Percentiles rank a stretch among this genome's conserved stretches.
Evolutionary conservation across 2,113 vertebrate genomes (phyloP).

Genomic region (Dasyurus viverrinus): DNA sequence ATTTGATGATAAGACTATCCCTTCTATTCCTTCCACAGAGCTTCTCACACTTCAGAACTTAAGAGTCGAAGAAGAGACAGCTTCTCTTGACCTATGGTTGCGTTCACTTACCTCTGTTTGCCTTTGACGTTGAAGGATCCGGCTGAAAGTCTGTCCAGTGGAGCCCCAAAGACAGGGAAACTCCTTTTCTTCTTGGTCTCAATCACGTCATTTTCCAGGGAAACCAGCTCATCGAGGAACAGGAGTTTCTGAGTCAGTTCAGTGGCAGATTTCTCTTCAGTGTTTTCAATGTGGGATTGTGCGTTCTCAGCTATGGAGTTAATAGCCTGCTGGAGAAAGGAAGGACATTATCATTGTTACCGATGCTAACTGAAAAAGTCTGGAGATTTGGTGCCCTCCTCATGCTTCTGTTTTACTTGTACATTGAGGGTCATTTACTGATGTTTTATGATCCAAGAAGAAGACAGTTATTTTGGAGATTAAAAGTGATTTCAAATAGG

Average conservation of each 20-base stretch:
- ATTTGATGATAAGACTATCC: neutral
- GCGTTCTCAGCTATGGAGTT: constrained; percentile 59
- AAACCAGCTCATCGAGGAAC: constrained; percentile 85
- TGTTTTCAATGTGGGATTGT: constrained; percentile 35
- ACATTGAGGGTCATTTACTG: neutral
- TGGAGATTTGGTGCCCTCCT: neutral
- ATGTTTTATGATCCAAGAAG: neutral
- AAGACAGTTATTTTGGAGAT: neutral
- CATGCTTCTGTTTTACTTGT: neutral
- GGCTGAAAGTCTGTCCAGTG: constrained; percentile 91
- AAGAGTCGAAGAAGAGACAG: neutral
- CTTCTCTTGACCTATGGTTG: neutral
- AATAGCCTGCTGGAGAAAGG: constrained; percentile 73
- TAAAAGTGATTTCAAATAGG: neutral
- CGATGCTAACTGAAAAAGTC: neutral
- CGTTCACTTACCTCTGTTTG: constrained; percentile 88
- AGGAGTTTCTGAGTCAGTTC: constrained; percentile 84
- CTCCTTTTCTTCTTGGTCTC: constrained; percentile 95
- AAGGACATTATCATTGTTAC: neutral
- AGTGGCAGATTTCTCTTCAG: constrained; percentile 80
- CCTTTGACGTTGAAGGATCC: constrained; percentile 85
- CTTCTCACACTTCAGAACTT: neutral
- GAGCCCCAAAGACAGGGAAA: constrained; percentile 89
- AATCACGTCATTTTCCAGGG: constrained; percentile 90
- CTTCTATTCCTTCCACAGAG: neutral